phyloP scores from a whole-genome alignment of 2,797 vertebrate genomes.

The Scolopax bukidnonensis region DNA sequence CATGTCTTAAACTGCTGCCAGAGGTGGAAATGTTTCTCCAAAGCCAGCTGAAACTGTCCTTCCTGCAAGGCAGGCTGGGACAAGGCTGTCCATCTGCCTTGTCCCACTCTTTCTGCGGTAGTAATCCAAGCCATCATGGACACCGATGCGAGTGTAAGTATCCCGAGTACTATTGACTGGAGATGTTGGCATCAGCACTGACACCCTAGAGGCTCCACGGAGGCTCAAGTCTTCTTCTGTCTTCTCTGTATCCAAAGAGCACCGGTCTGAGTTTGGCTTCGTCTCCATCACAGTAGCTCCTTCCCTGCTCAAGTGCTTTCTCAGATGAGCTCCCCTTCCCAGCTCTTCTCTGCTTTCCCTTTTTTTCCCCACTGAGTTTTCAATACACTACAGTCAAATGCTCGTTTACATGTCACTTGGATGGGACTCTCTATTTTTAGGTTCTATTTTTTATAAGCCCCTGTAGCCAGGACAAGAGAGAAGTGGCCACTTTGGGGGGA shows the following conservation, averaged over 20 bases:
- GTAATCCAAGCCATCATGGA: accelerated
- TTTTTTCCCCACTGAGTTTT: background rate
- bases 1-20: background rate
- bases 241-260: background rate
- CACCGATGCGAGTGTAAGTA: accelerated
- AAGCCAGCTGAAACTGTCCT: background rate
- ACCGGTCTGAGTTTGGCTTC: accelerated
- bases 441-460: background rate
- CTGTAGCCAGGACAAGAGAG: background rate
- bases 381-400: background rate
- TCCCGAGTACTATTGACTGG: background rate
- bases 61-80: background rate
- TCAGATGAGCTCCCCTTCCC: background rate
- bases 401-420: background rate
- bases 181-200: background rate
- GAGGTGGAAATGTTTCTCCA: background rate
- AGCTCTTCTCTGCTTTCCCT: background rate
- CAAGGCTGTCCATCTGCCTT: background rate
- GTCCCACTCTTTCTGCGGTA: background rate
- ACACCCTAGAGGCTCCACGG: background rate
- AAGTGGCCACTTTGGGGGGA: background rate
- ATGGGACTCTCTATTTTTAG: background rate
- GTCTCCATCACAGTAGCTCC: background rate
- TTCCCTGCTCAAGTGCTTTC: background rate
- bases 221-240: background rate